Conservation (phyloP, 2,113 vertebrate species). For the Forbesichthys papilliferus region DNA sequence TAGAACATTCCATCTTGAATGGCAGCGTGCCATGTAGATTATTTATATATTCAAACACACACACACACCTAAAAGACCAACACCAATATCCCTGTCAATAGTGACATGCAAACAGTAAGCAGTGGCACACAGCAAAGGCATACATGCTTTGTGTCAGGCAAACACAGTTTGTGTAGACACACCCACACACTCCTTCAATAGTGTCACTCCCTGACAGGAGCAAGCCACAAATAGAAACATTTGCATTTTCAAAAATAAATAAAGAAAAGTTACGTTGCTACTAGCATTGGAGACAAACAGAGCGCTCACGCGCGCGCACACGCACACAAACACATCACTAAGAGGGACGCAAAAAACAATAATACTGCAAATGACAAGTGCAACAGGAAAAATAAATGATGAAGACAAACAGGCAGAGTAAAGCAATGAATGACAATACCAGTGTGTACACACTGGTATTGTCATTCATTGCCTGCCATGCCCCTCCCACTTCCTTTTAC, state of each 20-base stretch:
- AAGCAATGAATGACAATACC: slow-evolving; percentile 57
- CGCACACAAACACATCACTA: background rate
- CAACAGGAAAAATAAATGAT: slow-evolving; percentile 43
- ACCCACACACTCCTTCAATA: slow-evolving; percentile 30
- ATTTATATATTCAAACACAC: background rate
- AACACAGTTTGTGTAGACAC: slow-evolving; percentile 23
- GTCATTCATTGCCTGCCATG: background rate
- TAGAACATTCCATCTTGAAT: slow-evolving; percentile 9
- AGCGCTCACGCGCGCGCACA: background rate
- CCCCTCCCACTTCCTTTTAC: slow-evolving; percentile 10
- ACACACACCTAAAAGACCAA: slow-evolving; percentile 23
- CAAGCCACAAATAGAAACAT: slow-evolving; percentile 65
- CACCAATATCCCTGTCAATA: slow-evolving; percentile 20
- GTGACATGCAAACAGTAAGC: slow-evolving; percentile 21
- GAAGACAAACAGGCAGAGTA: slow-evolving; percentile 33
- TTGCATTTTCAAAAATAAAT: slow-evolving; percentile 61
- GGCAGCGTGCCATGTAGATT: background rate
- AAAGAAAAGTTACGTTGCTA: slow-evolving; percentile 41
- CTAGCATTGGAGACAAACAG: slow-evolving; percentile 14
- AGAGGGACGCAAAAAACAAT: slow-evolving; percentile 33
- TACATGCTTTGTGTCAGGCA: slow-evolving; percentile 29
- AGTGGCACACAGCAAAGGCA: slow-evolving; percentile 28
- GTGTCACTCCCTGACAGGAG: slow-evolving; percentile 54
- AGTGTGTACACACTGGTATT: slow-evolving; percentile 20
- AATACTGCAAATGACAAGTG: slow-evolving; percentile 45